Evolutionary conservation across 2,888 invertebrate genomes (phyloP).

Genomic region (Lithophane ornitopus): DNA sequence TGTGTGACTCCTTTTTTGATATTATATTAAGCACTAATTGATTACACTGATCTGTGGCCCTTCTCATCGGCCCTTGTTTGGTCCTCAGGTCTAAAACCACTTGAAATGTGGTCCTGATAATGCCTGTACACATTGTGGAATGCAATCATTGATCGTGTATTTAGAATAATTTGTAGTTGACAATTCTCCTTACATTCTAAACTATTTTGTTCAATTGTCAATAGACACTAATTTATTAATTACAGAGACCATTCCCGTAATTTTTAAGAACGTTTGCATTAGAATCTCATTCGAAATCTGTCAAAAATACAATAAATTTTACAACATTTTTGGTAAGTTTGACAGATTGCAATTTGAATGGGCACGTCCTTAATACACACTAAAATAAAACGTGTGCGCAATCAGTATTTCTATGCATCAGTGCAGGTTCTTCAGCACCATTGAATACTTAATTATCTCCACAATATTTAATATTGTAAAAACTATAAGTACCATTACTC

Average conservation of each 20-base stretch:
- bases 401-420: background rate
- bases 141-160: background rate
- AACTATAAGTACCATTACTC: slow-evolving; percentile 8
- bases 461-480: slow-evolving; percentile 11
- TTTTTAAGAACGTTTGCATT: too few species aligned
- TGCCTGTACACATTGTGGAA: background rate
- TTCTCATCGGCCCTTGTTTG: background rate
- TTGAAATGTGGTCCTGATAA: background rate
- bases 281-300: too few species aligned
- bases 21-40: background rate
- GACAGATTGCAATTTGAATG: too few species aligned
- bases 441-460: background rate
- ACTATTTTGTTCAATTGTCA: background rate
- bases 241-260: too few species aligned
- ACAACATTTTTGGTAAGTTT: too few species aligned
- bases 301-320: too few species aligned
- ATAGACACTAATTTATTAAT: background rate
- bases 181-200: background rate
- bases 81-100: background rate
- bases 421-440: background rate
- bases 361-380: too few species aligned
- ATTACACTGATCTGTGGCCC: background rate
- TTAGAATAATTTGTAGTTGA: background rate
- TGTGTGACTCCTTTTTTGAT: too few species aligned
- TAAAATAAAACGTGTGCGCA: background rate